phyloP scores from a whole-genome alignment of 2,888 invertebrate genomes.

The Dasypolia templi region DNA sequence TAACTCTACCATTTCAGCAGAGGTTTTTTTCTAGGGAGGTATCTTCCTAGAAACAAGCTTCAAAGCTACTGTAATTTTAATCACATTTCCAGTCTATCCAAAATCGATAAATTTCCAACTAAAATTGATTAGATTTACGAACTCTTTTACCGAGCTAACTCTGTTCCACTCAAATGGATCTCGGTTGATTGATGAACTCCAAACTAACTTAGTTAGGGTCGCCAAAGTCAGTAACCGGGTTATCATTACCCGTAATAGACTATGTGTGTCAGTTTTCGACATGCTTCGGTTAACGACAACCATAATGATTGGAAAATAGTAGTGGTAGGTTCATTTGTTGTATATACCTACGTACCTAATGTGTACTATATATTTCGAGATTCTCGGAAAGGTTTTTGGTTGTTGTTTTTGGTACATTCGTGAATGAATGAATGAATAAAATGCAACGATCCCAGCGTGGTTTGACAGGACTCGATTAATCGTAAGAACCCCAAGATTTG shows the following conservation, averaged over 20 bases:
- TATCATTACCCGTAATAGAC: slow-evolving; percentile 49
- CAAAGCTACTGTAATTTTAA: neutral
- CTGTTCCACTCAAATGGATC: slow-evolving; percentile 27
- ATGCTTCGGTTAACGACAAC: slow-evolving; percentile 10
- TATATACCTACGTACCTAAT: neutral
- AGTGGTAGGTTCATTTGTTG: neutral
- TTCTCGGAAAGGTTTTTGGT: too few relatives aligned
- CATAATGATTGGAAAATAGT: slow-evolving; percentile 7
- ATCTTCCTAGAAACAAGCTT: neutral
- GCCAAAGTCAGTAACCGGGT: slow-evolving; percentile 42
- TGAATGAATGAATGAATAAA: too few relatives aligned
- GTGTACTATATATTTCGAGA: too few relatives aligned
- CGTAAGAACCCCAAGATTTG: too few relatives aligned
- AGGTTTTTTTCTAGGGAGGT: neutral
- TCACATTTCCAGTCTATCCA: neutral
- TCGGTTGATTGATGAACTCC: slow-evolving; percentile 57
- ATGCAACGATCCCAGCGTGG: too few relatives aligned
- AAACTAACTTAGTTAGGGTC: slow-evolving; percentile 56
- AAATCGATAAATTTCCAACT: slow-evolving; percentile 19
- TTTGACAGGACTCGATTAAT: too few relatives aligned
- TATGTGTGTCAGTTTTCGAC: slow-evolving; percentile 6
- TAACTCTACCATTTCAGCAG: too few relatives aligned
- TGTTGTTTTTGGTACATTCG: too few relatives aligned
- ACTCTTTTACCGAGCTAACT: slow-evolving; percentile 38
- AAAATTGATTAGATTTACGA: slow-evolving; percentile 35